Evolutionary conservation across 2,888 invertebrate genomes (phyloP).

Genomic region (Listrodromus nycthemerus): DNA sequence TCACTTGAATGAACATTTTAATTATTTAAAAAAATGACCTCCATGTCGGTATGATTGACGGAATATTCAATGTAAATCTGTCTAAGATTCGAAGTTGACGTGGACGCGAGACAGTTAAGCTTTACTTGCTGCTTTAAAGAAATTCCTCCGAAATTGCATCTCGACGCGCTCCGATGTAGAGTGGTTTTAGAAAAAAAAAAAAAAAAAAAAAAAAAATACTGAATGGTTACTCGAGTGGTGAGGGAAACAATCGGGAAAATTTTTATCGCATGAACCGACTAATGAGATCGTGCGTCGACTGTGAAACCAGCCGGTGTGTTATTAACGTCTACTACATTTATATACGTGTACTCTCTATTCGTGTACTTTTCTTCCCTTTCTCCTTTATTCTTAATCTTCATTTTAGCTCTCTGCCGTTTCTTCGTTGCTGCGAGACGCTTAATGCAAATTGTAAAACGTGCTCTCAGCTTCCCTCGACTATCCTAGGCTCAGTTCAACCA

Average conservation of each 20-base stretch:
- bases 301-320: constrained; percentile 23
- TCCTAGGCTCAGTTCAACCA: constrained; percentile 71
- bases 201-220: too few species aligned
- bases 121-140: neutral
- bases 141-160: neutral
- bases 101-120: neutral
- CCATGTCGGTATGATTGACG: too few species aligned
- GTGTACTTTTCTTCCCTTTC: constrained; percentile 25
- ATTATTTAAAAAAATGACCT: neutral
- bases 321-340: constrained; percentile 39
- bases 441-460: constrained; percentile 70
- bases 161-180: neutral
- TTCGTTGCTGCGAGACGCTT: constrained; percentile 57
- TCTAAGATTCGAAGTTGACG: neutral
- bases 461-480: constrained; percentile 75
- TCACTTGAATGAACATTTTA: neutral
- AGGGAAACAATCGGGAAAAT: neutral
- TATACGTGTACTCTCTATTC: constrained; percentile 23
- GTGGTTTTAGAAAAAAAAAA: neutral
- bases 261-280: constrained; percentile 52
- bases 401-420: constrained; percentile 47
- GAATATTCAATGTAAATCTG: too few species aligned
- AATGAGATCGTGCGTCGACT: constrained; percentile 63
- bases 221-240: neutral
- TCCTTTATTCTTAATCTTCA: constrained; percentile 23